Conservation (phyloP, 2,113 vertebrate species). For the Carassius gibelio region DNA sequence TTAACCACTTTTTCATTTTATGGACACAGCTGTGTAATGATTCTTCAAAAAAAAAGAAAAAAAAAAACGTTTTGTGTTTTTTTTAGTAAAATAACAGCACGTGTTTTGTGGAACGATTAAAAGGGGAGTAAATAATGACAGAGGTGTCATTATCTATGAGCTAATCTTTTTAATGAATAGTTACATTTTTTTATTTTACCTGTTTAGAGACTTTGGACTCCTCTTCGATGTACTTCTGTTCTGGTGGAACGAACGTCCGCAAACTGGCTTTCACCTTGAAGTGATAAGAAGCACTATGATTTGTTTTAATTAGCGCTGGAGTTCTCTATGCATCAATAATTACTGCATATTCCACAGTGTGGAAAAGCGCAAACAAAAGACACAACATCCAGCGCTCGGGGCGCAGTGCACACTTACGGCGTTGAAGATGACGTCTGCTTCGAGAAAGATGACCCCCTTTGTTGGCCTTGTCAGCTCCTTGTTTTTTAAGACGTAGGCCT, state of each 20-base stretch:
- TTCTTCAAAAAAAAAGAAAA: background rate
- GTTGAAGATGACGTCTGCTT: conserved; percentile 96
- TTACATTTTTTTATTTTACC: conserved; percentile 67
- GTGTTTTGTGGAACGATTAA: background rate
- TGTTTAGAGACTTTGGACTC: conserved; percentile 95
- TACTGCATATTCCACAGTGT: conserved; percentile 29
- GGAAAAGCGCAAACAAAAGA: background rate
- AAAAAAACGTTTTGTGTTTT: background rate
- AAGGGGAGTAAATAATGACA: background rate
- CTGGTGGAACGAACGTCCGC: conserved; percentile 86
- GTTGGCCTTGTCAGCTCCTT: conserved; percentile 93
- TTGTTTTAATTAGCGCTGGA: conserved; percentile 38
- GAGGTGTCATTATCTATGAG: background rate
- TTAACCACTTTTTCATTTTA: background rate
- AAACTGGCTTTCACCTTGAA: conserved; percentile 91
- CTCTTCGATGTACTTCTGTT: conserved; percentile 95
- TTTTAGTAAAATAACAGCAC: too few relatives aligned
- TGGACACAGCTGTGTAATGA: background rate
- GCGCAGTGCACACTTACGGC: conserved; percentile 85
- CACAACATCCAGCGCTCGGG: background rate
- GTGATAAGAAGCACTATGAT: conserved; percentile 28
- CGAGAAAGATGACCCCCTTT: conserved; percentile 94
- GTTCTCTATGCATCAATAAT: conserved; percentile 36
- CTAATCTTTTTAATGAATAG: background rate
- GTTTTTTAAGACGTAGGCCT: conserved; percentile 93